Percentiles rank a stretch among this genome's conserved stretches.
Conservation (phyloP, 2,888 invertebrate species). For the Marronus borbonicus region DNA sequence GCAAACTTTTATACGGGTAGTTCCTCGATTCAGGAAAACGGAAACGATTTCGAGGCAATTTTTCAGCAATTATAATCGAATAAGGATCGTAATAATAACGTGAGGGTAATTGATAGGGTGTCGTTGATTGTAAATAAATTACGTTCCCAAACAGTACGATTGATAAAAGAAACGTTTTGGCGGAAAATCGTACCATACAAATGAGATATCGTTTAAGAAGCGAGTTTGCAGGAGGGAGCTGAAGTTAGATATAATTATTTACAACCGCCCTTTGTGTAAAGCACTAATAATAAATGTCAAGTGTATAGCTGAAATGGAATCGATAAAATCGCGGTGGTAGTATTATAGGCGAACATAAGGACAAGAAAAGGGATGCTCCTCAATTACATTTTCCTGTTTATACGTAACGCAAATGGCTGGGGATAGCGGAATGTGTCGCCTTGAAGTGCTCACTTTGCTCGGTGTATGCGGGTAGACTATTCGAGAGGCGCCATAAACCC, state of each 20-base stretch:
- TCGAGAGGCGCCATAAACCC: conserved; percentile 59
- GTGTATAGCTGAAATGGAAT: conserved; percentile 51
- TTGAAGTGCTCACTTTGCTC: conserved; percentile 57
- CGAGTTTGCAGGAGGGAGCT: not conserved
- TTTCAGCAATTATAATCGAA: conserved; percentile 34
- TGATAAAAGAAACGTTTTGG: conserved; percentile 14
- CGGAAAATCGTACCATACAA: not conserved
- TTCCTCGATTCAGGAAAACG: conserved; percentile 20
- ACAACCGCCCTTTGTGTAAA: conserved; percentile 52
- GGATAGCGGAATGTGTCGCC: conserved; percentile 56
- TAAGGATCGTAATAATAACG: conserved; percentile 6
- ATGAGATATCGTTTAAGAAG: not conserved
- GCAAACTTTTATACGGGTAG: not conserved
- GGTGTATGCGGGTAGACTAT: conserved; percentile 55
- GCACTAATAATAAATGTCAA: conserved; percentile 56
- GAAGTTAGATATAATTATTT: conserved; percentile 49
- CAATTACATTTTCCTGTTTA: conserved; percentile 62
- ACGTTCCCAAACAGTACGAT: conserved; percentile 6
- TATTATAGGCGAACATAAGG: conserved; percentile 44
- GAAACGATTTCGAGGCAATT: conserved; percentile 27
- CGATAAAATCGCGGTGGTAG: conserved; percentile 47
- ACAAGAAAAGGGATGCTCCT: conserved; percentile 56
- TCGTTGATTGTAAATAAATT: conserved; percentile 35
- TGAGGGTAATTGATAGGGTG: conserved; percentile 6
- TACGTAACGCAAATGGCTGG: conserved; percentile 58